Evolutionary conservation across 64 coral and sea anemone species (phyloP).

Genomic region (Porites australiensis): DNA sequence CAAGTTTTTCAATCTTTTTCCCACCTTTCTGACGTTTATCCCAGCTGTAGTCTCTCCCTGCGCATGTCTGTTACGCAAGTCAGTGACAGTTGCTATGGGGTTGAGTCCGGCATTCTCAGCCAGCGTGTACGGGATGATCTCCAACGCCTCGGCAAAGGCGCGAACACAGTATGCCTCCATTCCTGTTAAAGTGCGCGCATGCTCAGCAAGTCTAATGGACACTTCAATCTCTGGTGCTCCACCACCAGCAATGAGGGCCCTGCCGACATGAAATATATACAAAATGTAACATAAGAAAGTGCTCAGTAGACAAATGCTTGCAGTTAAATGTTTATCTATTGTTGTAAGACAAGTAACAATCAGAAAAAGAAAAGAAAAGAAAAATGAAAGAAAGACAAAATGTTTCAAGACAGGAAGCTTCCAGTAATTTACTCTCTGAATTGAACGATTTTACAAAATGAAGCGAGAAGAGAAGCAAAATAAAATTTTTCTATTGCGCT

Average conservation of each 20-base stretch:
- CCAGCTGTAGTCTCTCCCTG: conserved; percentile 90
- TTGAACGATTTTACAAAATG: too few species aligned
- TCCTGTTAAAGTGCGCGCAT: conserved; percentile 91
- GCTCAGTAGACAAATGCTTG: too few species aligned
- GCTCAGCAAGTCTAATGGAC: conserved; percentile 80
- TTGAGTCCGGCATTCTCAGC: conserved; percentile 98
- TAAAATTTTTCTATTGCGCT: too few species aligned
- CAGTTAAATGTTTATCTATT: too few species aligned
- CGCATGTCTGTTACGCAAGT: conserved; percentile 95
- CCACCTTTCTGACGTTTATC: conserved; percentile 97
- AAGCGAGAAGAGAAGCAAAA: too few species aligned
- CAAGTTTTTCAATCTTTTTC: not conserved
- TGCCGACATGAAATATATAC: conserved; percentile 4
- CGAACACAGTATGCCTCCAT: conserved; percentile 98
- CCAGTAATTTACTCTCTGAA: too few species aligned
- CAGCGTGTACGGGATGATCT: conserved; percentile 94
- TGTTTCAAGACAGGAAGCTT: too few species aligned
- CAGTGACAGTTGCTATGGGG: conserved; percentile 96
- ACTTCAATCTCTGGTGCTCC: conserved; percentile 98
- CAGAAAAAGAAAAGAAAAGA: too few species aligned
- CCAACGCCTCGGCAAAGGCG: conserved; percentile 93
- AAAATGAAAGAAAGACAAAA: too few species aligned
- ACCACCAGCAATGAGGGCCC: conserved; percentile 95
- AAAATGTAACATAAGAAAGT: not conserved
- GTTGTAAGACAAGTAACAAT: too few species aligned